Evolutionary conservation across 2,113 vertebrate genomes (phyloP).

Genomic region (Hypanus sabinus): DNA sequence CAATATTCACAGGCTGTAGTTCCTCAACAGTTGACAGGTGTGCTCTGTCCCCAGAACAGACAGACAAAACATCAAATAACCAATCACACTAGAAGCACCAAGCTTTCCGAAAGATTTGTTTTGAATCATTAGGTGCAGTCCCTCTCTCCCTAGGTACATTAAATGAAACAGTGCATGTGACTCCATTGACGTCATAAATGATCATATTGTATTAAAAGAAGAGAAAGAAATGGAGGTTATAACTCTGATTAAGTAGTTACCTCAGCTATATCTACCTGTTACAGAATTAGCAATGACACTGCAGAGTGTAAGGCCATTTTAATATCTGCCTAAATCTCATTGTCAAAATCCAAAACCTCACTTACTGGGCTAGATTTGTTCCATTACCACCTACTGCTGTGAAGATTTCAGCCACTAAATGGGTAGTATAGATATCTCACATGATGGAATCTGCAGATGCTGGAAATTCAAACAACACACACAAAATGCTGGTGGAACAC

Average conservation of each 20-base stretch:
- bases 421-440: background rate
- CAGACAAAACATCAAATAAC: background rate
- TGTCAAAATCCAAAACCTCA: background rate
- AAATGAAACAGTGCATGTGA: background rate
- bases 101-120: background rate
- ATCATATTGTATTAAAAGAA: background rate
- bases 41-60: background rate
- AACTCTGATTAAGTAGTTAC: background rate
- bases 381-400: background rate
- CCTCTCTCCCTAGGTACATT: background rate
- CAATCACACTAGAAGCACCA: background rate
- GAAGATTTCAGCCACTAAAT: background rate
- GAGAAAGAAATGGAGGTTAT: background rate
- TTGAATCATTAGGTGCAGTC: background rate
- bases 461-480: too few relatives aligned
- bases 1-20: background rate
- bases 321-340: background rate
- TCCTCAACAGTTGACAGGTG: background rate
- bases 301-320: background rate
- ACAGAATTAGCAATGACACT: background rate
- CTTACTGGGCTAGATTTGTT: background rate
- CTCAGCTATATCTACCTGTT: background rate
- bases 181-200: background rate
- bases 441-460: too few relatives aligned
- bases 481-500: too few relatives aligned